A percentile compares a stretch with the other conserved stretches of the same genome.
These are phyloP conservation scores for Heteropelma amictum DNA, from an alignment of 2,888 invertebrate species.

Conservation along the genomic window DNA sequence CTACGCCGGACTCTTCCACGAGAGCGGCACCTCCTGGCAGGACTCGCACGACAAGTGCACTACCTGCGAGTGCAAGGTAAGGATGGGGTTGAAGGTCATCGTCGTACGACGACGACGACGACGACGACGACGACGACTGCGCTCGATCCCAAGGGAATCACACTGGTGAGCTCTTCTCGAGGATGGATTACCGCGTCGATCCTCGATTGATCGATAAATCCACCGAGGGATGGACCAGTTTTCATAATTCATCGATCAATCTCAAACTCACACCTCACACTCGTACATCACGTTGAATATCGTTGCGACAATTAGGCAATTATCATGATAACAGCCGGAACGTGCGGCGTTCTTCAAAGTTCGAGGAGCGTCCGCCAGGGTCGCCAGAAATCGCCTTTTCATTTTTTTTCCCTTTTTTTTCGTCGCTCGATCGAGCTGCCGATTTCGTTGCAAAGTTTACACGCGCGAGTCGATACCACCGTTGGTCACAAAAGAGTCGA, in stretches of 20 bases:
- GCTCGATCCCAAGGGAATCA: constrained; percentile 3
- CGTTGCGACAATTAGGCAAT: too few relatives aligned
- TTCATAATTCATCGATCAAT: not conserved
- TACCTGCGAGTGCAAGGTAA: constrained; percentile 87
- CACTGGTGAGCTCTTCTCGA: constrained; percentile 23
- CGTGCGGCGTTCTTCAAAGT: too few relatives aligned
- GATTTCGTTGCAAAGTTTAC: too few relatives aligned
- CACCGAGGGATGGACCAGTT: constrained; percentile 11
- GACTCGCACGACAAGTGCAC: constrained; percentile 84
- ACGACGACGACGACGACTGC: not conserved
- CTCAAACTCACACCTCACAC: not conserved
- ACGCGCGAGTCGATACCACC: too few relatives aligned
- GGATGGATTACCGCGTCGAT: constrained; percentile 7
- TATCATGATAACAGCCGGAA: too few relatives aligned
- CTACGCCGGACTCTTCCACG: constrained; percentile 81
- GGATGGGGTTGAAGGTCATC: constrained; percentile 62
- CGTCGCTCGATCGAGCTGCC: too few relatives aligned
- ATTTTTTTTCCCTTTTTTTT: too few relatives aligned
- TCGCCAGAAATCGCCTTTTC: too few relatives aligned
- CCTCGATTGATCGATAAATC: not conserved
- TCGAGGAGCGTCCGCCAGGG: too few relatives aligned
- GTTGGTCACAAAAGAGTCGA: too few relatives aligned
- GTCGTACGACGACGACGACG: constrained; percentile 12
- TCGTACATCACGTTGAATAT: too few relatives aligned
- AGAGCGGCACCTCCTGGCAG: constrained; percentile 81